phyloP scores from a whole-genome alignment of 2,797 vertebrate genomes.

The Erpetoichthys calabaricus region DNA sequence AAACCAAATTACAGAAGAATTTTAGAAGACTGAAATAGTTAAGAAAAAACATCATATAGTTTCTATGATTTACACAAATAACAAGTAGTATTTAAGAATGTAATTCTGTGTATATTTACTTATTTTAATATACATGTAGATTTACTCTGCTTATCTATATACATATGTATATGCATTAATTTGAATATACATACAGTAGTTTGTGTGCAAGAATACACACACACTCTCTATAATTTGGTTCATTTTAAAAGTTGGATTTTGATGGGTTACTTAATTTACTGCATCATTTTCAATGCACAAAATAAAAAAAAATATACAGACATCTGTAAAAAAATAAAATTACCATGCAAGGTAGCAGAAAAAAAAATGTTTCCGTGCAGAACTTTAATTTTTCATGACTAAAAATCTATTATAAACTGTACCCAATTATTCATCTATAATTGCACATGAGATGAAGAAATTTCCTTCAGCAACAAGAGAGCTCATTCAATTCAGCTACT shows the following conservation, averaged over 20 bases:
- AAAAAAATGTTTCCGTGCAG: slow-evolving; percentile 43
- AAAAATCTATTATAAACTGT: slow-evolving; percentile 29
- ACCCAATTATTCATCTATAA: slow-evolving; percentile 43
- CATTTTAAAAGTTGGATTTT: slow-evolving; percentile 3
- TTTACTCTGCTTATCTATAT: background rate
- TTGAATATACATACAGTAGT: background rate
- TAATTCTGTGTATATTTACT: slow-evolving; percentile 8
- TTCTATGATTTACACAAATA: slow-evolving; percentile 9
- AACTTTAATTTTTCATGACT: slow-evolving; percentile 39
- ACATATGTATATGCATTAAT: background rate
- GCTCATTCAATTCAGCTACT: slow-evolving; percentile 22
- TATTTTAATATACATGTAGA: background rate
- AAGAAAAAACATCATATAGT: slow-evolving; percentile 6
- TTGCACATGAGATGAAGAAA: slow-evolving; percentile 56
- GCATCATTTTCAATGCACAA: background rate
- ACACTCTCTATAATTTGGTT: background rate
- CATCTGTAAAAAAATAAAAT: slow-evolving; percentile 70
- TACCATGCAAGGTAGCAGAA: slow-evolving; percentile 45
- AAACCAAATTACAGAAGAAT: slow-evolving; percentile 3
- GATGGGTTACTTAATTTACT: slow-evolving; percentile 1
- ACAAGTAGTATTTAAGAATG: slow-evolving; percentile 7
- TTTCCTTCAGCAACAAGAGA: slow-evolving; percentile 42
- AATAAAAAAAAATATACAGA: slow-evolving; percentile 33
- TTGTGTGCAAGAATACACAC: background rate
- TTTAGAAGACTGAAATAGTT: no score